Percentiles rank a stretch among this genome's conserved stretches.
phyloP scores from a whole-genome alignment of 2,797 vertebrate species.

The Rhyacichthys aspro region DNA sequence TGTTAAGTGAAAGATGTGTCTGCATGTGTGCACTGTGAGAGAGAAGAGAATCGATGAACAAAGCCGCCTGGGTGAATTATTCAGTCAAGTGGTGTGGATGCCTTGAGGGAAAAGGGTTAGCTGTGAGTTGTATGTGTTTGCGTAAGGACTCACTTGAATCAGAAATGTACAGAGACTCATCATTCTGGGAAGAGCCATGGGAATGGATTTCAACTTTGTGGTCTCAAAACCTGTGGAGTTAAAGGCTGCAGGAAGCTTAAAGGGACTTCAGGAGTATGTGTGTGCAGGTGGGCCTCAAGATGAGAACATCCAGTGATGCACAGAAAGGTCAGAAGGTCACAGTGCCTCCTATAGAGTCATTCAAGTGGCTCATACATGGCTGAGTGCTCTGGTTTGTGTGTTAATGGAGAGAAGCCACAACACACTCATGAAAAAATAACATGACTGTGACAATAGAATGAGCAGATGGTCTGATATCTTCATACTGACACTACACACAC shows the following conservation, averaged over 20 bases:
- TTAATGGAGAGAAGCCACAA: slow-evolving; percentile 35
- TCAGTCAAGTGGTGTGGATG: slow-evolving; percentile 57
- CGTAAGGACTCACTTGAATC: slow-evolving; percentile 47
- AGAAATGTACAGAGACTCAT: slow-evolving; percentile 42
- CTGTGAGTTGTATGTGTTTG: slow-evolving; percentile 27
- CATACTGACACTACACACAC: background rate
- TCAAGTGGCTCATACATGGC: background rate
- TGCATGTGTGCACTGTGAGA: slow-evolving; percentile 41
- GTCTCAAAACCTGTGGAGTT: too few relatives aligned
- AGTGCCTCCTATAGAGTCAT: background rate
- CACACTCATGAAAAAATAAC: slow-evolving; percentile 41
- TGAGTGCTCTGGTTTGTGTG: slow-evolving; percentile 32
- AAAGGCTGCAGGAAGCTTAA: slow-evolving; percentile 35
- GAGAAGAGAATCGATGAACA: slow-evolving; percentile 63
- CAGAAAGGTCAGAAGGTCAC: slow-evolving; percentile 17
- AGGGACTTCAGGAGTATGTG: slow-evolving; percentile 15
- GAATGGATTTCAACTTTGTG: slow-evolving; percentile 48
- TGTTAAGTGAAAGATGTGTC: slow-evolving; percentile 62
- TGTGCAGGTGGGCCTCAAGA: slow-evolving; percentile 9
- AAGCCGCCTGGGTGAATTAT: slow-evolving; percentile 68
- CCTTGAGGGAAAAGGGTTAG: slow-evolving; percentile 32
- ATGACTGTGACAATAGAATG: slow-evolving; percentile 15
- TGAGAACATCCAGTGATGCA: background rate
- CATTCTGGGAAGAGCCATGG: slow-evolving; percentile 28
- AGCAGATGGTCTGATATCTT: slow-evolving; percentile 58